These are phyloP conservation scores for Miltochrista miniata DNA, from an alignment of 2,888 invertebrate genomes.

Conservation along the genomic window DNA sequence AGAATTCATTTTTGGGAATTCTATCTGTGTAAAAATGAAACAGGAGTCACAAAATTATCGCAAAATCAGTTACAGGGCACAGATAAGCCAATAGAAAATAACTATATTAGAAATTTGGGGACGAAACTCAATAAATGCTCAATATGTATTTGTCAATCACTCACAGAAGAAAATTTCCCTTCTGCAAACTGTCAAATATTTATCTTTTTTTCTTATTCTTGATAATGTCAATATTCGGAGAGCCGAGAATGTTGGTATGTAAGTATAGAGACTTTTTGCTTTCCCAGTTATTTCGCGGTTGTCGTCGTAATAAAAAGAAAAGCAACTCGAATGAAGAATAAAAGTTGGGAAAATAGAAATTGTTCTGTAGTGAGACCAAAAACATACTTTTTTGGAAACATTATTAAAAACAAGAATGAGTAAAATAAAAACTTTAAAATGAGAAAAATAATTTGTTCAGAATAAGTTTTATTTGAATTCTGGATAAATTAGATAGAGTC, in stretches of 20 bases:
- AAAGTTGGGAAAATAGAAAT: neutral
- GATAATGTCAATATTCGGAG: constrained; percentile 63
- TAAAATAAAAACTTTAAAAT: no score
- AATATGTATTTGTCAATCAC: constrained; percentile 62
- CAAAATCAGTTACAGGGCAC: no score
- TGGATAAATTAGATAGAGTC: no score
- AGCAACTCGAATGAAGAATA: constrained; percentile 20
- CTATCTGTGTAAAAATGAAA: no score
- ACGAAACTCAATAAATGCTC: constrained; percentile 45
- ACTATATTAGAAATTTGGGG: constrained; percentile 48
- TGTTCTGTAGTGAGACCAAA: no score
- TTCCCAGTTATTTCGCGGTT: constrained; percentile 56
- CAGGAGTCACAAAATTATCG: no score
- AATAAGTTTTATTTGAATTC: no score
- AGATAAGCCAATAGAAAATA: constrained; percentile 37
- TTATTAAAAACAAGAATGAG: no score
- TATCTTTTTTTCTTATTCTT: constrained; percentile 53
- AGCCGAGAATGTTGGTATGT: constrained; percentile 54
- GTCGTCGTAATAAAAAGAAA: constrained; percentile 56
- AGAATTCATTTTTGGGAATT: no score
- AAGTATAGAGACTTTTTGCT: constrained; percentile 58
- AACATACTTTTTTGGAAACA: no score
- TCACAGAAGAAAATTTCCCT: constrained; percentile 52
- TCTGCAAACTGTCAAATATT: constrained; percentile 68
- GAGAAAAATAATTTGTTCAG: no score